These are phyloP conservation scores for Scopus umbretta DNA, from an alignment of 2,113 vertebrate genomes.

Conservation along the genomic window DNA sequence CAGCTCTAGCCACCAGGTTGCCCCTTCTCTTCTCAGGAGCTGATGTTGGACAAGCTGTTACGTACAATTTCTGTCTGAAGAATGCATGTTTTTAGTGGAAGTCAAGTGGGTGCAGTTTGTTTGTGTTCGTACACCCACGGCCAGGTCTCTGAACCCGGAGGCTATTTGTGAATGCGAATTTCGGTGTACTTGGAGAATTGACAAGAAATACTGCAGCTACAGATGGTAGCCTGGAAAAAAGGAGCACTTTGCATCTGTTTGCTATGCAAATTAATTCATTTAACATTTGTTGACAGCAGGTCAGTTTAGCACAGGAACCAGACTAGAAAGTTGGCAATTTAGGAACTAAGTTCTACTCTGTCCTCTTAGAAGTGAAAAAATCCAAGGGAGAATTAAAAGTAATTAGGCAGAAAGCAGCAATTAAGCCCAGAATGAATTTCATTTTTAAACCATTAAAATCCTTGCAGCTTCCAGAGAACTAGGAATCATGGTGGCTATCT, in stretches of 20 bases:
- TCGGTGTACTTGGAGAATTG: constrained; percentile 35
- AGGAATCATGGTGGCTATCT: background rate
- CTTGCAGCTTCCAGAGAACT: background rate
- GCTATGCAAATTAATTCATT: constrained; percentile 56
- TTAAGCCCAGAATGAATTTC: constrained; percentile 25
- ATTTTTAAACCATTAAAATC: constrained; percentile 16
- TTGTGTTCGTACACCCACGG: background rate
- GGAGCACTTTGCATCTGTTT: constrained; percentile 56
- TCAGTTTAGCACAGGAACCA: constrained; percentile 39
- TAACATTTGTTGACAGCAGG: constrained; percentile 56
- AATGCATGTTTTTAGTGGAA: background rate
- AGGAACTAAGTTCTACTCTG: constrained; percentile 10
- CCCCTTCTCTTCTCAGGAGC: background rate
- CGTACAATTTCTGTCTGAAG: background rate
- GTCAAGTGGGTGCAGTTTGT: constrained; percentile 22
- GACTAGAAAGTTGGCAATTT: constrained; percentile 40
- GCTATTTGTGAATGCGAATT: background rate
- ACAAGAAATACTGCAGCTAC: constrained; percentile 46
- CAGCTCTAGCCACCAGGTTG: background rate
- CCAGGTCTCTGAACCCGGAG: constrained; percentile 30
- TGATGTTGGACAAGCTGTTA: background rate
- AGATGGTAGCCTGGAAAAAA: constrained; percentile 58
- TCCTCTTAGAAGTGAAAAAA: constrained; percentile 15
- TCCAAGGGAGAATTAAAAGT: constrained; percentile 27
- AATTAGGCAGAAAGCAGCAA: constrained; percentile 42